Evolutionary conservation across 2,113 vertebrate species (phyloP), one percentile per base, ranked within the genome.

Genomic region (Harpagus bidentatus): DNA sequence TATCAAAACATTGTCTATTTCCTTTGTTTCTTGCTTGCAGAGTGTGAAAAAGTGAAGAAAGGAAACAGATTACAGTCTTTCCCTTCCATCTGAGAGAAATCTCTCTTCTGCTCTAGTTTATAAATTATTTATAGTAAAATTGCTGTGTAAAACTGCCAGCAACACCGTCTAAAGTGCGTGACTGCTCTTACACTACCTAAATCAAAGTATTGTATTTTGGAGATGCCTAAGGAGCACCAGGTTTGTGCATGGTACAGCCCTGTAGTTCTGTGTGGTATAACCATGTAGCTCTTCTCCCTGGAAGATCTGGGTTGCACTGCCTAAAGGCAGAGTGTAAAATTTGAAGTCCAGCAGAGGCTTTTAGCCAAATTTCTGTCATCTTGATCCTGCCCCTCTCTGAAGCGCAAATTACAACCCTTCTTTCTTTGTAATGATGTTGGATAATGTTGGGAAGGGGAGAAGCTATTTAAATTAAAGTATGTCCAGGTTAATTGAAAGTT

Each of bases 221-320:
- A 76, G 32, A 38, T 63, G 9, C 7, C 21, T 76, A 38, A 50
- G 52, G 79, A 53, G 2, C 29, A 28, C 28, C 19, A 31, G 5
- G 2, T 43, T 61, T 86, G 17, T 31, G 17, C 0, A 0, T 21
- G 6, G 5, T 48, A 11, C 22, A 71, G 71, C 4, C 2, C 21
- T 69, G 14, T 45, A 58, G 10, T 9, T 61, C 66, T 50, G 17
- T 3, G 5, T 61, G n/a, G 18, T 26, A 23, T 26, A 50, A 45
- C 13, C 12, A 5, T 56, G 16, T 43, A 40, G 6, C 29, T 79
- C 34, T 65, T 86, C 14, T 70, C 14, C 20, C 25, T 78, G 36
- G 71, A 59, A 66, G 29, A 43, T 59, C 23, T 36, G 13, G 6
- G 6, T 73, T 81, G 8, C 6, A 22, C n/a, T n/a, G 3, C 22